A percentile compares a stretch with the other conserved stretches of the same genome.
phyloP scores from a whole-genome alignment of 2,888 invertebrate genomes.

The Cheilosia urbana region DNA sequence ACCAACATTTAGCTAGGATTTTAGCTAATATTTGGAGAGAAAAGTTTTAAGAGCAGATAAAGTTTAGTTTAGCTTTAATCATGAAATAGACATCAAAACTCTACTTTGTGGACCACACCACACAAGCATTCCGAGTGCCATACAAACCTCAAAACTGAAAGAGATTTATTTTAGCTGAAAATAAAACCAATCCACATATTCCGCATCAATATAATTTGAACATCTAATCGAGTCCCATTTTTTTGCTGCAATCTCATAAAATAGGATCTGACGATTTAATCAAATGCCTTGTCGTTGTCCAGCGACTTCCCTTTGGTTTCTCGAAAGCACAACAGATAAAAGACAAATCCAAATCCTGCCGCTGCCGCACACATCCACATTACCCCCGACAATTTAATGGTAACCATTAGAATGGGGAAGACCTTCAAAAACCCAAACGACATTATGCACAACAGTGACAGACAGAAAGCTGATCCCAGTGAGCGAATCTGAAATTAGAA shows the following conservation, averaged over 20 bases:
- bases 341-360: slow-evolving; percentile 79
- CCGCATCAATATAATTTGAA: too few species aligned
- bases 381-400: slow-evolving; percentile 78
- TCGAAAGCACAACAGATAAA: slow-evolving; percentile 79
- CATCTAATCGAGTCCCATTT: background rate
- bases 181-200: too few species aligned
- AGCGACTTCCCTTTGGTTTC: slow-evolving; percentile 82
- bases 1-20: too few species aligned
- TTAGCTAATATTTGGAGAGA: too few species aligned
- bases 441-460: slow-evolving; percentile 78
- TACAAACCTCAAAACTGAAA: too few species aligned
- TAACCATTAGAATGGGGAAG: slow-evolving; percentile 79
- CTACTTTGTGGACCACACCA: too few species aligned
- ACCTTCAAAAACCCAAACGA: slow-evolving; percentile 79
- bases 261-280: background rate
- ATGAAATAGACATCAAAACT: too few species aligned
- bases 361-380: slow-evolving; percentile 81
- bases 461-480: slow-evolving; percentile 78
- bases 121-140: too few species aligned
- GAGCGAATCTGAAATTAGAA: slow-evolving; percentile 79
- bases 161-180: too few species aligned
- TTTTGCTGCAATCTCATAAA: background rate
- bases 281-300: slow-evolving; percentile 76
- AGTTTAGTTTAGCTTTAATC: too few species aligned
- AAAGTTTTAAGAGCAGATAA: too few species aligned